These are phyloP conservation scores for Sthenelais limicola DNA, from an alignment of 2,888 invertebrate genomes.

Conservation along the genomic window DNA sequence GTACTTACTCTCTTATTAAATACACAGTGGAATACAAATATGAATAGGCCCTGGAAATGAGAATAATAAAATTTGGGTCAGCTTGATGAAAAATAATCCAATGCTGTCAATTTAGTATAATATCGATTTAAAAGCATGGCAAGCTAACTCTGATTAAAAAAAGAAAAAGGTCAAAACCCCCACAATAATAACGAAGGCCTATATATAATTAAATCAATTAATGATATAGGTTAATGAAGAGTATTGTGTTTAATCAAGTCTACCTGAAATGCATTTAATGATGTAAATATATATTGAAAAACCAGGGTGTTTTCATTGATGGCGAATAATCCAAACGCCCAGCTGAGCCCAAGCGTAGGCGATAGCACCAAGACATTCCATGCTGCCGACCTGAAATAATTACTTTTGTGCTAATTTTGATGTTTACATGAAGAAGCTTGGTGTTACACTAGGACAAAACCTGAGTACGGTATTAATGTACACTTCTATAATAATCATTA, in stretches of 20 bases:
- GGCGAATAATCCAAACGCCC: constrained; percentile 51
- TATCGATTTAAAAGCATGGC: too few relatives aligned
- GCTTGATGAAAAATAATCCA: not conserved
- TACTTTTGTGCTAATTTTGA: too few relatives aligned
- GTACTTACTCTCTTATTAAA: constrained; percentile 42
- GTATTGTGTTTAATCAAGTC: not conserved
- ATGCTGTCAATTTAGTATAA: too few relatives aligned
- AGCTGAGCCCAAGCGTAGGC: constrained; percentile 50
- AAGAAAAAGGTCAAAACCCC: too few relatives aligned
- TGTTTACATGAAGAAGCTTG: too few relatives aligned
- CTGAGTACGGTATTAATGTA: too few relatives aligned
- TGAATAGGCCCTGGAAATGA: constrained; percentile 47
- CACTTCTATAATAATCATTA: too few relatives aligned
- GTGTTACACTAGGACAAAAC: too few relatives aligned
- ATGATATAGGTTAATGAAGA: not conserved
- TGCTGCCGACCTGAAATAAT: constrained; percentile 44
- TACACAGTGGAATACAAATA: constrained; percentile 47
- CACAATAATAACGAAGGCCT: too few relatives aligned
- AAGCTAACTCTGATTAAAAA: too few relatives aligned
- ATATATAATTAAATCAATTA: not conserved
- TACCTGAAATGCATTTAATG: constrained; percentile 52
- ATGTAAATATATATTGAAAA: constrained; percentile 52
- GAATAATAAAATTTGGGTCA: not conserved
- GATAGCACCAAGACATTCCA: constrained; percentile 49
- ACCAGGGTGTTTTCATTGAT: constrained; percentile 47